Base-by-base conservation (phyloP, 2,113 vertebrate genomes). In the Pseudolaguvia tuberculata region DNA sequence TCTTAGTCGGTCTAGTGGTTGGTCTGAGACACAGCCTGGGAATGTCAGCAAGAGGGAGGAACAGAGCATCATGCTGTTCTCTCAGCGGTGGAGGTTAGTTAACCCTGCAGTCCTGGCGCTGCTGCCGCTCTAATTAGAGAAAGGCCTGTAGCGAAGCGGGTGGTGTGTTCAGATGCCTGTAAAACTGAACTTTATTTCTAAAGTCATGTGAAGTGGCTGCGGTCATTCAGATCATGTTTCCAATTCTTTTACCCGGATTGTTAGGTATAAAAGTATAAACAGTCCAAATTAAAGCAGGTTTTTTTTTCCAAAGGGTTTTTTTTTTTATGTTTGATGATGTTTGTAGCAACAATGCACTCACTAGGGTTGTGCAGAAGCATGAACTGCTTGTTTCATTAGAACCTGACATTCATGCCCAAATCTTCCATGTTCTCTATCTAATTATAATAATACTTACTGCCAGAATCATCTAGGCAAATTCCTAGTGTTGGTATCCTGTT, bases 41-140 rank as follows among this genome's bases (percentile, higher is more conserved):
- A 55, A 66, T 13, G 47, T 5, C 18, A 42, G 35, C 13, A 6
- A 10, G 59, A 39, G 17, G 39, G 61, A 66, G 51, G 59, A 17
- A 66, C 45, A 78, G 78, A 47, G 83, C 83, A 65, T 83, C 80
- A 72, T 65, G 76, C 80, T 87, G 78, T 79, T 79, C 78, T 83
- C 75, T 83, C 79, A 82, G 85, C 83, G 58, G 74, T 76, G 85
- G 87, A 85, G 86, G 74, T 85, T 87, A 82, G 65, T 84, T 87
- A 86, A 85, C 82, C 77, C 66, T 52, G 53, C 17, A 71, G 71
- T 61, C 61, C 63, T 84, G 45, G 83, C 84, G 84, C 84, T 86
- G 71, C 83, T 84, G 87, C 84, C 68, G 53, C 8, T 80, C 84
- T 90, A 90, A 90, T 91, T 90, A 86, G 88, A 88, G 83, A 82